Base-by-base conservation (phyloP, 2,888 invertebrate genomes). In the Fragum sueziense region DNA sequence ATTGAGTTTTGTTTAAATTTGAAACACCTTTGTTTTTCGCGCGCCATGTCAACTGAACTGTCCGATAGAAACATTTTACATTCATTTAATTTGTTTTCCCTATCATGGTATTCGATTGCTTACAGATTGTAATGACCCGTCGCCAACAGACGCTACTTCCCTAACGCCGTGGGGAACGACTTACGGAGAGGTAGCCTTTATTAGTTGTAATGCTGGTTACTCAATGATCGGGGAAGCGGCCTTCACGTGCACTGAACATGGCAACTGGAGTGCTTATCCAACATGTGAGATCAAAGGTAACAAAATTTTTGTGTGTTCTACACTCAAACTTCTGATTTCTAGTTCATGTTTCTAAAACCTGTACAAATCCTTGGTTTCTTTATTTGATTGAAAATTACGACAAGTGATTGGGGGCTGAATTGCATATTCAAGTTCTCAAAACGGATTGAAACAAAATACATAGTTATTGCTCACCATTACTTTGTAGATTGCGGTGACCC, bases 201-300 rank as follows among this genome's bases (percentile, higher is more conserved):
- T 70, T 17, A 52, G n/a, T 4, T 75, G 75, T 62, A 29, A 75
- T 25, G 34, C 20, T 1, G 70, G 75, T n/a, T 75, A 61, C 20
- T 7, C 17, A 25, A 17, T 69, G 34, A 25, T n/a, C n/a, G 75
- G 75, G 4, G 47, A 47, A 2, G 3, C 4, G 7, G 17, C 27
- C 9, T 25, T 70, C 14, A 17, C 27, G 25, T 75, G 75, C 47
- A 7, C 14, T 14, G 54, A 22, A 27, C 14, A 37, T 54, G 54
- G 54, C 9, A 20, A 52, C 7, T 73, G 73, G 73, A 73, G 73
- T 34, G 25, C 20, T 3, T 22, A 25, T 17, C 54, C 67, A 33
- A 31, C 67, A n/a, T 73, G 73, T 31, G 25, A 47, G 17, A 37
- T 73, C 4, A 20, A 22, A 73, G 73, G 73, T 73, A 61, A 47